phyloP scores from a whole-genome alignment of 2,797 vertebrate genomes.

The Etheostoma nigrum region DNA sequence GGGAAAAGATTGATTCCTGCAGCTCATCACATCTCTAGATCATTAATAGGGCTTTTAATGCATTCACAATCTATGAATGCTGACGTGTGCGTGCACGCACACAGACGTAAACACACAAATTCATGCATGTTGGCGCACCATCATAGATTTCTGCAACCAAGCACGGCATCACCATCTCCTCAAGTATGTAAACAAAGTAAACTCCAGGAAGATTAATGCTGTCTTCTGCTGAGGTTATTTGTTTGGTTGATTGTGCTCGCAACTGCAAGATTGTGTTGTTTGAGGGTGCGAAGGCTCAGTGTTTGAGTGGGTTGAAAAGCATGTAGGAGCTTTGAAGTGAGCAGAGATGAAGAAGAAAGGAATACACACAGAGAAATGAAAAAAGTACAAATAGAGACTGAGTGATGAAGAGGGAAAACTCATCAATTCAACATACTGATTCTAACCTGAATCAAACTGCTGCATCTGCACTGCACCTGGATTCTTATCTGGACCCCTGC shows the following conservation, averaged over 20 bases:
- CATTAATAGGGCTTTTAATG: conserved; percentile 56
- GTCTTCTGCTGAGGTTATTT: conserved; percentile 37
- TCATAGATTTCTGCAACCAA: conserved; percentile 65
- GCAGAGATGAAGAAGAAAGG: conserved; percentile 39
- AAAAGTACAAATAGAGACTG: conserved; percentile 16
- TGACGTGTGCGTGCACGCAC: conserved; percentile 26
- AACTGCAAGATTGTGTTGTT: conserved; percentile 32
- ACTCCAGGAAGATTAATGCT: conserved; percentile 30
- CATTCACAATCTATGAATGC: conserved; percentile 4
- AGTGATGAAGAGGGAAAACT: conserved; percentile 13
- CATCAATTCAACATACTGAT: conserved; percentile 11
- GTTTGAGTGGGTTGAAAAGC: conserved; percentile 40
- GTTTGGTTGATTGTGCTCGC: conserved; percentile 24
- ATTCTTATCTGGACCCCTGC: conserved; percentile 19
- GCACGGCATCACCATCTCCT: conserved; percentile 50
- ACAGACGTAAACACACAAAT: conserved; percentile 20
- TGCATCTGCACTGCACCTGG: conserved; percentile 61
- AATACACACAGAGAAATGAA: conserved; percentile 6
- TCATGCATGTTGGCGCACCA: conserved; percentile 36
- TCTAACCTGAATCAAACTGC: conserved; percentile 18
- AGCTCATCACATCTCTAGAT: conserved; percentile 39
- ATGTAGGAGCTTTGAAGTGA: conserved; percentile 17
- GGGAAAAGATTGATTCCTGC: conserved; percentile 3
- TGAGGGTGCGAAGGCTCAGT: conserved; percentile 1
- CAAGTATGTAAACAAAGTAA: conserved; percentile 76